Conservation (phyloP, 2,888 invertebrate species). For the Cerastoderma edule region DNA sequence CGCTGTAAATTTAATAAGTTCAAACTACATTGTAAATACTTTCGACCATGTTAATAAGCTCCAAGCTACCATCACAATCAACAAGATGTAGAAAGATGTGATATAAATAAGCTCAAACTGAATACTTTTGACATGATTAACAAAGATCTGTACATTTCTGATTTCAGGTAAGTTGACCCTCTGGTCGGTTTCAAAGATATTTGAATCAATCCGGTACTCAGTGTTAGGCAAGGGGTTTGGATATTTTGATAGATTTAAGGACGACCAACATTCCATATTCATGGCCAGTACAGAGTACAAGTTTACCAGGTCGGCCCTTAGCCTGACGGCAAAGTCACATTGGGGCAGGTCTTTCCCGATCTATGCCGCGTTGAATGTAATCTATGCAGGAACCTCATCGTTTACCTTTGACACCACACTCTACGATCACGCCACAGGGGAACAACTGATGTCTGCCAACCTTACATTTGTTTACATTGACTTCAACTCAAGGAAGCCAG, state of each 20-base stretch:
- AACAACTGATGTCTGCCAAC: slow-evolving; percentile 27
- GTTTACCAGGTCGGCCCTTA: slow-evolving; percentile 31
- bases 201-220: slow-evolving; percentile 53
- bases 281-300: slow-evolving; percentile 52
- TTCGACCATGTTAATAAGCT: no score
- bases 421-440: slow-evolving; percentile 28
- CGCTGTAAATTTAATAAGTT: no score
- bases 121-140: no score
- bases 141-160: slow-evolving; percentile 1
- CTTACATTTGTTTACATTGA: slow-evolving; percentile 59
- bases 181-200: slow-evolving; percentile 55
- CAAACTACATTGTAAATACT: no score
- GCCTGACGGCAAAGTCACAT: slow-evolving; percentile 31
- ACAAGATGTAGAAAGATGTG: no score
- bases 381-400: slow-evolving; percentile 50
- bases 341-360: slow-evolving; percentile 53
- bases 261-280: slow-evolving; percentile 55
- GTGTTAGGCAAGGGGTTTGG: slow-evolving; percentile 48
- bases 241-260: slow-evolving; percentile 41
- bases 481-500: slow-evolving; percentile 48
- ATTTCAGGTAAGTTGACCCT: slow-evolving; percentile 58
- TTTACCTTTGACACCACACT: slow-evolving; percentile 42
- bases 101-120: no score
- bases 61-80: no score
- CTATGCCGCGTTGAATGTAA: slow-evolving; percentile 34